Evolutionary conservation across 1,140 invertebrate species (phyloP), one percentile per base, ranked within the genome.

Genomic region (Lepidotrigona ventralis): DNA sequence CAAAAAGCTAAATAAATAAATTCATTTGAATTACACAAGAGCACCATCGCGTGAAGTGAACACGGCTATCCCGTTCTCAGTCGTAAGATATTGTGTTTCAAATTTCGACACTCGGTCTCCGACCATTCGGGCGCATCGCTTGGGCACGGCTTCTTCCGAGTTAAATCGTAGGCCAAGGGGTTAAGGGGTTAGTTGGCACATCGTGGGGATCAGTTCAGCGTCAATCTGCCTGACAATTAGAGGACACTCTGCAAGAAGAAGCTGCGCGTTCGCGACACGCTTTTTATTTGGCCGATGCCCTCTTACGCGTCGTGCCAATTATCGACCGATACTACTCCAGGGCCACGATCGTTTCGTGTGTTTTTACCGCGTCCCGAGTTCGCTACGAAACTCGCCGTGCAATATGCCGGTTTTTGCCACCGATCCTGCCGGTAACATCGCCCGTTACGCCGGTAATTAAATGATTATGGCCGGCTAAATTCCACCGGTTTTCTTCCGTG

Each of bases 161-260:
- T n/a, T n/a, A n/a, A n/a, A n/a, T n/a, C n/a, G n/a, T n/a, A n/a
- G 29, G 2, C 2, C 29, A 33, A 33, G 33, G 4, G 33, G 33
- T 6, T 46, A 46, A 46, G 39, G 39, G 39, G 8, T 46, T 89
- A 89, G 89, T 89, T 89, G 87, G 82, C 74, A 79, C 75, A 73
- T 64, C 68, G 75, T 75, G 77, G 33, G 33, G 33, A 33, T 33
- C 79, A 76, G 80, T 78, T 76, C 85, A 53, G 4, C 39, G 33
- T 33, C 39, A 14, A 19, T 84, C 21, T 75, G 14, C 19, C 77
- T 60, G 39, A 33, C 72, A 39, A 33, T 66, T 69, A 46, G 9
- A 60, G 69, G 63, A 87, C 76, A 87, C 78, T 68, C 84, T 68
- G 17, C 14, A 64, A 54, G 70, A 87, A 81, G 83, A 85, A 72